A percentile compares a stretch with the other conserved stretches of the same genome.
These are phyloP conservation scores for Itoplectis maculator DNA, from an alignment of 2,888 invertebrate species.

Conservation along the genomic window DNA sequence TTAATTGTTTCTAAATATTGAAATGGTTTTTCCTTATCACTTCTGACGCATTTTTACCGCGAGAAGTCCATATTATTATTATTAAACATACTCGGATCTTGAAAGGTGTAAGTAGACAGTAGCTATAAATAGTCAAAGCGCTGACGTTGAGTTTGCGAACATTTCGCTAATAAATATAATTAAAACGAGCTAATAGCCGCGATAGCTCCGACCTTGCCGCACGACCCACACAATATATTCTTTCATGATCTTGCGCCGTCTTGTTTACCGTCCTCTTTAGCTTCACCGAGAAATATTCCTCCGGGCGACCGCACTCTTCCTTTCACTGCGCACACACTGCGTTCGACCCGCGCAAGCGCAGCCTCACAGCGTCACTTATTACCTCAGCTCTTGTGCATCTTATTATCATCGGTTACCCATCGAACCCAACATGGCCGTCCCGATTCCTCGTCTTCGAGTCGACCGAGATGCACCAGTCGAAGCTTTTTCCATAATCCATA, in stretches of 20 bases:
- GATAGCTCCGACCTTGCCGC: constrained; percentile 58
- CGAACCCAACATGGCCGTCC: constrained; percentile 64
- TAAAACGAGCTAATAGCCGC: constrained; percentile 60
- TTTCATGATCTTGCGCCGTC: constrained; percentile 53
- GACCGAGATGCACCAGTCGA: constrained; percentile 44
- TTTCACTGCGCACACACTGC: constrained; percentile 49
- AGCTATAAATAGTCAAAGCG: constrained; percentile 36
- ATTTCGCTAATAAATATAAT: constrained; percentile 66
- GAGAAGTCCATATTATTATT: too few species aligned
- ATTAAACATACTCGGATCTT: too few species aligned
- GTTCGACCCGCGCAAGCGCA: constrained; percentile 35
- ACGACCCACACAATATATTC: constrained; percentile 57
- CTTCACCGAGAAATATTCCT: constrained; percentile 51
- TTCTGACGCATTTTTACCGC: too few species aligned
- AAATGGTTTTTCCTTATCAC: too few species aligned
- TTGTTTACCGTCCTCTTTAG: constrained; percentile 59
- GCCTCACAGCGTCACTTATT: constrained; percentile 35
- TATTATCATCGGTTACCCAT: constrained; percentile 59
- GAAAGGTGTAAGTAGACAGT: too few species aligned
- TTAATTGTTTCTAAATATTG: too few species aligned
- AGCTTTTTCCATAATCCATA: constrained; percentile 59
- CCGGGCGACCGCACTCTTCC: constrained; percentile 56
- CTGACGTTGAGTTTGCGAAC: constrained; percentile 38
- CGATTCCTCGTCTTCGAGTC: constrained; percentile 40
- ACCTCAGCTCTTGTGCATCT: constrained; percentile 18